A percentile compares a stretch with the other conserved stretches of the same genome.
phyloP scores from a whole-genome alignment of 1,140 invertebrate genomes.

The Pemphigus obesinymphae region DNA sequence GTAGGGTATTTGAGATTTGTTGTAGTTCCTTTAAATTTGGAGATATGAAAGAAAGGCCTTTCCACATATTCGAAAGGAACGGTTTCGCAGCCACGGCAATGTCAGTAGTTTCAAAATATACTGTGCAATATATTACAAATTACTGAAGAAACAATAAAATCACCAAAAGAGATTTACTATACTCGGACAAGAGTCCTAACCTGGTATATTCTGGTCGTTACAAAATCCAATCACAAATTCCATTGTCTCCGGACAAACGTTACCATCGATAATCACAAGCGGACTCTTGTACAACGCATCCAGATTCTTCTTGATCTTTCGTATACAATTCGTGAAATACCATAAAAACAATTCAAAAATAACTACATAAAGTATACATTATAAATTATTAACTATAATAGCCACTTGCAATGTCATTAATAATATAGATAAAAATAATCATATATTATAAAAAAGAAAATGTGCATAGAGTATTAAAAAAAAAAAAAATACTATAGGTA shows the following conservation, averaged over 20 bases:
- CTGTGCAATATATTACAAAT: too few relatives aligned
- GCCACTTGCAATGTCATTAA: too few relatives aligned
- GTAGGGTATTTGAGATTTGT: constrained; percentile 52
- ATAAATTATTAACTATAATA: too few relatives aligned
- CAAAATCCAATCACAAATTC: constrained; percentile 61
- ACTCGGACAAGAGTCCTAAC: constrained; percentile 52
- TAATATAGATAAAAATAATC: too few relatives aligned
- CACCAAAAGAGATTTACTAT: too few relatives aligned
- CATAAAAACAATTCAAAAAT: too few relatives aligned
- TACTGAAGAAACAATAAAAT: too few relatives aligned
- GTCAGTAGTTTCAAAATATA: constrained; percentile 68
- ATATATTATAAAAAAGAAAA: too few relatives aligned
- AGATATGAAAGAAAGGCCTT: constrained; percentile 59
- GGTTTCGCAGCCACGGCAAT: constrained; percentile 58
- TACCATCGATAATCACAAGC: constrained; percentile 76
- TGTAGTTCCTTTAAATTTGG: constrained; percentile 69
- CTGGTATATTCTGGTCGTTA: constrained; percentile 59
- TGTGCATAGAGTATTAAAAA: too few relatives aligned
- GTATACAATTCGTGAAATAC: too few relatives aligned
- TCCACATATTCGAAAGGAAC: constrained; percentile 53
- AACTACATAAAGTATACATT: too few relatives aligned
- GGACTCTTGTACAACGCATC: constrained; percentile 58
- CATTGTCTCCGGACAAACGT: constrained; percentile 65
- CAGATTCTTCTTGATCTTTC: constrained; percentile 57
- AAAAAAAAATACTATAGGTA: too few relatives aligned